A percentile compares a stretch with the other conserved stretches of the same genome.
These are phyloP conservation scores for Druceiella hillmani DNA, from an alignment of 2,888 invertebrate genomes.

Conservation along the genomic window DNA sequence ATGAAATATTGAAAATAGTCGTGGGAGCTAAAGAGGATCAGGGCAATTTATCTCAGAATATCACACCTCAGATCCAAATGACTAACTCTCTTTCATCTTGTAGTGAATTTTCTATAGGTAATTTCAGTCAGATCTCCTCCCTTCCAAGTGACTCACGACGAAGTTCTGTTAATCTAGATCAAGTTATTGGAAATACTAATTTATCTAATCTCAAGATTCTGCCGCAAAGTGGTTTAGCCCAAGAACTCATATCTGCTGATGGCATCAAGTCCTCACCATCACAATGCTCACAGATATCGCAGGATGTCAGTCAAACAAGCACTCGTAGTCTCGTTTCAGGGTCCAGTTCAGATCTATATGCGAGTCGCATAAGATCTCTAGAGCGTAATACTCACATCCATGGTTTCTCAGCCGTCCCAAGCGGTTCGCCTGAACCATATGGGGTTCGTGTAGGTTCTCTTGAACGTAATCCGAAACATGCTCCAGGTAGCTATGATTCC, in stretches of 20 bases:
- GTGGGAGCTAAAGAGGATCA: constrained; percentile 39
- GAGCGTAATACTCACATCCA: constrained; percentile 34
- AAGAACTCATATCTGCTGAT: constrained; percentile 13
- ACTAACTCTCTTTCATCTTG: constrained; percentile 21
- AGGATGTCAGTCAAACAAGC: constrained; percentile 19
- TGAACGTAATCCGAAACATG: constrained; percentile 33
- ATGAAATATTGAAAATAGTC: constrained; percentile 36
- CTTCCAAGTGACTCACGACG: constrained; percentile 20
- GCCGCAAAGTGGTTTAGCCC: background rate
- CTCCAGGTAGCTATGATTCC: constrained; percentile 35
- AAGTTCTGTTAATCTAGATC: constrained; percentile 21
- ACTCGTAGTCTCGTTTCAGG: constrained; percentile 11
- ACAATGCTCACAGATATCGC: constrained; percentile 10
- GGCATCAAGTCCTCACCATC: constrained; percentile 20
- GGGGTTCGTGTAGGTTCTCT: constrained; percentile 41
- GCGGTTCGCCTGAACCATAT: constrained; percentile 32
- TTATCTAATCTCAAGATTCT: constrained; percentile 4
- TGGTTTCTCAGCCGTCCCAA: constrained; percentile 16
- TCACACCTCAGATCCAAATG: constrained; percentile 20
- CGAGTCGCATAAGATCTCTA: constrained; percentile 42
- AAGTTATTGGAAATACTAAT: constrained; percentile 17
- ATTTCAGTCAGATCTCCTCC: constrained; percentile 22
- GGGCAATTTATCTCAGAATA: constrained; percentile 41
- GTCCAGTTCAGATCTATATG: constrained; percentile 31
- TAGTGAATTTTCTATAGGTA: constrained; percentile 21